Evolutionary conservation across 2,113 vertebrate genomes (phyloP).

Genomic region (Pheucticus melanocephalus): DNA sequence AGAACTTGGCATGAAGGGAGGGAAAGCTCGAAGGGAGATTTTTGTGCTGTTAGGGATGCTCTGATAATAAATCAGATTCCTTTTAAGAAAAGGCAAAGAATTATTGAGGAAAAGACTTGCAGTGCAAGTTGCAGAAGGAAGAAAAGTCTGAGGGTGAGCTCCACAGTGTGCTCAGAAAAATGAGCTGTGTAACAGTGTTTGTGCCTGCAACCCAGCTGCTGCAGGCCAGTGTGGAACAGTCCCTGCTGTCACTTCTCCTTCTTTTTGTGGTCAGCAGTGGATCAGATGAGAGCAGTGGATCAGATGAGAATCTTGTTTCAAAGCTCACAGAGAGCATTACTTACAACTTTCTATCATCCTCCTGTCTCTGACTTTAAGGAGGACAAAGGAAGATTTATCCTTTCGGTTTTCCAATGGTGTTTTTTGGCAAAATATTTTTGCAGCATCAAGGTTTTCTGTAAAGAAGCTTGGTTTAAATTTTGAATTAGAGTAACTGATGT

Average conservation of each 20-base stretch:
- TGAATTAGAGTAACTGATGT: background rate
- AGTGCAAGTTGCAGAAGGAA: background rate
- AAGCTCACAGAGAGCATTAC: background rate
- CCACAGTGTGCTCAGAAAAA: background rate
- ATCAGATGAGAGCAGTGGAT: background rate
- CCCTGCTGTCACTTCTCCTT: background rate
- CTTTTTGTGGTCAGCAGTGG: background rate
- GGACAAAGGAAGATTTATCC: background rate
- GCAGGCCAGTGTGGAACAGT: background rate
- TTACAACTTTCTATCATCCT: background rate
- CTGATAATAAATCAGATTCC: constrained; percentile 7
- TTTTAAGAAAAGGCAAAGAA: background rate
- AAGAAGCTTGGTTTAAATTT: background rate
- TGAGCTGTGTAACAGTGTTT: background rate
- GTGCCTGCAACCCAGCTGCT: background rate
- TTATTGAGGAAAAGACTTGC: background rate
- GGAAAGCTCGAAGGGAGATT: constrained; percentile 36
- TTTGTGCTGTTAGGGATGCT: constrained; percentile 28
- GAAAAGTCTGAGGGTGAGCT: background rate
- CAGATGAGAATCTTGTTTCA: background rate
- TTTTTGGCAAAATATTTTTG: constrained; percentile 7
- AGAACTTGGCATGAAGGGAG: constrained; percentile 1
- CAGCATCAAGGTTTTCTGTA: background rate
- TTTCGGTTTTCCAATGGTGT: background rate
- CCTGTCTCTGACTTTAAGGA: background rate